Conservation (phyloP, 2,888 invertebrate species). For the Helicoverpa assulta region DNA sequence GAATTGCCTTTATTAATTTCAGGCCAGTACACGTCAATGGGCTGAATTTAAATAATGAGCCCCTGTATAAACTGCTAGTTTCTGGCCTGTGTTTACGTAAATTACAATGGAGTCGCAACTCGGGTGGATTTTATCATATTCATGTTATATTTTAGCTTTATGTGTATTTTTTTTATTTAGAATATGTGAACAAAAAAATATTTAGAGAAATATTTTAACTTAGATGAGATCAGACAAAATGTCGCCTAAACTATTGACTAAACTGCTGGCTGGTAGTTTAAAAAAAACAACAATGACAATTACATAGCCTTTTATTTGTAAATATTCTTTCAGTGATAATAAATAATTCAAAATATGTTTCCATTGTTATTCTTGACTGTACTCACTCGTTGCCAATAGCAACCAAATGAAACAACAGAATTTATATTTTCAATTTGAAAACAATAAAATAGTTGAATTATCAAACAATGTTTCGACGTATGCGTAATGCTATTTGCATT, state of each 20-base stretch:
- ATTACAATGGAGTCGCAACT: neutral
- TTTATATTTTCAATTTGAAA: slow-evolving; percentile 34
- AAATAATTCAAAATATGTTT: neutral
- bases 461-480: slow-evolving; percentile 38
- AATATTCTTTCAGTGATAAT: no score
- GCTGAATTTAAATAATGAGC: neutral
- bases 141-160: neutral
- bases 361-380: neutral
- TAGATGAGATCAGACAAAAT: no score
- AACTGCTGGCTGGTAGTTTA: no score
- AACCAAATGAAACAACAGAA: slow-evolving; percentile 23
- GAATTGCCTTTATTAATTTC: slow-evolving; percentile 3
- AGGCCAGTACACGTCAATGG: slow-evolving; percentile 5
- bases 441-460: slow-evolving; percentile 28
- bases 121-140: neutral
- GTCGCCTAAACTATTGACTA: no score
- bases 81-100: neutral
- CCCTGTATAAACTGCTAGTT: neutral
- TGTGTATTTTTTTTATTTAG: no score
- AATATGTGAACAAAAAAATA: no score
- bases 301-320: no score
- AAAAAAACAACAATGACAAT: no score
- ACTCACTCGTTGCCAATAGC: slow-evolving; percentile 9
- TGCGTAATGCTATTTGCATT: slow-evolving; percentile 40
- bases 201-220: no score